phyloP scores from a whole-genome alignment of 2,113 vertebrate species.

The Ageneiosus marmoratus region DNA sequence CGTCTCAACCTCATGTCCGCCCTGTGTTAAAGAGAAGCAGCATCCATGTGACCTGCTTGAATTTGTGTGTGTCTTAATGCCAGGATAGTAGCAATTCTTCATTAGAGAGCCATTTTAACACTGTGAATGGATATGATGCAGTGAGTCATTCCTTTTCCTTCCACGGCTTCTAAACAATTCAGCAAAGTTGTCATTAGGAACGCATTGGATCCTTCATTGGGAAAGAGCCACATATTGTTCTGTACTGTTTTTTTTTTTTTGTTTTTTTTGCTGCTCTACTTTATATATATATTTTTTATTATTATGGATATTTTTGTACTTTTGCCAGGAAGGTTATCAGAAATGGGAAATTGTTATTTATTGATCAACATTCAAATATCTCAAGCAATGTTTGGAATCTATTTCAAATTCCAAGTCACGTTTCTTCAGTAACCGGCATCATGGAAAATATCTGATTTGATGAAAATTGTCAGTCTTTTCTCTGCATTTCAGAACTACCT shows the following conservation, averaged over 20 bases:
- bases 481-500: neutral
- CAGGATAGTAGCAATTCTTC: constrained; percentile 43
- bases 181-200: constrained; percentile 16
- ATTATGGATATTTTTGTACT: constrained; percentile 39
- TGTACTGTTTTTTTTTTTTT: too few species aligned
- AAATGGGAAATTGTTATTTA: constrained; percentile 20
- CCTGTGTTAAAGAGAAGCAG: constrained; percentile 14
- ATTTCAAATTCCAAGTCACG: neutral
- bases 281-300: constrained; percentile 1
- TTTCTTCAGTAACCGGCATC: neutral
- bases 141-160: constrained; percentile 19
- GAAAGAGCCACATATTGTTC: constrained; percentile 1
- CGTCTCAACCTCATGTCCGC: constrained; percentile 9
- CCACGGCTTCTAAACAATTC: constrained; percentile 8
- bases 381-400: constrained; percentile 22
- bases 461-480: neutral
- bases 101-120: constrained; percentile 40
- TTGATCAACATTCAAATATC: constrained; percentile 21
- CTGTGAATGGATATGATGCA: constrained; percentile 49
- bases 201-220: constrained; percentile 14
- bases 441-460: neutral
- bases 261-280: constrained; percentile 66
- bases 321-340: constrained; percentile 41
- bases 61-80: constrained; percentile 8
- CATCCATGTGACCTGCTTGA: constrained; percentile 26